phyloP scores from a whole-genome alignment of 2,113 vertebrate species.

The Hiodon alosoides region DNA sequence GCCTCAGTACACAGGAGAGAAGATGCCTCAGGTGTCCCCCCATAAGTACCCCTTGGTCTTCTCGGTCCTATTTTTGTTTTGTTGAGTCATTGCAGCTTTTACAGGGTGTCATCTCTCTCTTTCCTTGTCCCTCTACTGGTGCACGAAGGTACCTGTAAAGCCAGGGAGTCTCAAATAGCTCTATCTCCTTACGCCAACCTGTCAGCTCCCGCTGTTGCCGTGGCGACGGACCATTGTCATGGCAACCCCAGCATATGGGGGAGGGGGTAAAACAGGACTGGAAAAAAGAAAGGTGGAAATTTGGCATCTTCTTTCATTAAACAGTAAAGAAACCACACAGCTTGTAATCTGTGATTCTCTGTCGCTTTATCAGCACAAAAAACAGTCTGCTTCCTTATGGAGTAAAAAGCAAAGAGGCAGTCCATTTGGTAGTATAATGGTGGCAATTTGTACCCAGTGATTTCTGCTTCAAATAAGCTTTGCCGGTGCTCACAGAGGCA shows the following conservation, averaged over 20 bases:
- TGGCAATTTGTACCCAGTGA: constrained; percentile 38
- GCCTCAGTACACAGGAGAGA: too few relatives aligned
- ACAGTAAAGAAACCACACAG: constrained; percentile 35
- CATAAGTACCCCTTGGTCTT: background rate
- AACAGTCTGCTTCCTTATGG: constrained; percentile 32
- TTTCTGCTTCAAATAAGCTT: constrained; percentile 30
- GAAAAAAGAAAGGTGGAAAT: constrained; percentile 27
- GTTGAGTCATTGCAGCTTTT: background rate
- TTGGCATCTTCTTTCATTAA: constrained; percentile 47
- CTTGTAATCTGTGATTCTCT: constrained; percentile 39
- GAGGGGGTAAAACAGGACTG: constrained; percentile 29
- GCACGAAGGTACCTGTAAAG: constrained; percentile 31
- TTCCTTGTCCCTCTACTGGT: constrained; percentile 4
- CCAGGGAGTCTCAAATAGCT: constrained; percentile 37
- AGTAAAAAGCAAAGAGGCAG: constrained; percentile 39
- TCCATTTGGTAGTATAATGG: constrained; percentile 41
- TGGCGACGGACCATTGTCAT: constrained; percentile 49
- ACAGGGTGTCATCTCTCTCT: background rate
- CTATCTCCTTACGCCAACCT: constrained; percentile 51
- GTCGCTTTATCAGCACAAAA: constrained; percentile 41
- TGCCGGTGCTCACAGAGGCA: constrained; percentile 6
- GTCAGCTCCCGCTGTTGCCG: constrained; percentile 51
- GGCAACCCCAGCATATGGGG: constrained; percentile 51
- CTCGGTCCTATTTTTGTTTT: background rate
- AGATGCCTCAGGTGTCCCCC: too few relatives aligned